Base-by-base conservation (phyloP, 2,888 invertebrate genomes). In the Sinotaia quadrata region DNA sequence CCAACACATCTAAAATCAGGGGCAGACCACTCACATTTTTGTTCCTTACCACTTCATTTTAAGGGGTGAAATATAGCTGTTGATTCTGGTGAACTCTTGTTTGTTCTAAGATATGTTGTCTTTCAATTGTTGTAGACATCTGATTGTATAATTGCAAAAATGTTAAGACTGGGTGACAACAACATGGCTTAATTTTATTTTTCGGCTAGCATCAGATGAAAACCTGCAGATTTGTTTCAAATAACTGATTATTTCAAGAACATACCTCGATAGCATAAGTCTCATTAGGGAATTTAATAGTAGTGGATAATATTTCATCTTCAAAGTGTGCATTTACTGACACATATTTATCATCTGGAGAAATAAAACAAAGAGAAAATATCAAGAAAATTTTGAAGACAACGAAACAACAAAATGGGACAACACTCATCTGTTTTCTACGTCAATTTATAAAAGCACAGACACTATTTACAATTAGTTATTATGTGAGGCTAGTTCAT, bases 231-330 rank as follows among this genome's bases (percentile, higher is more conserved):
- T 47, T 8, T 47, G 10, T 18, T 18, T 18, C 24, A 21, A 47
- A 47, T 52, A 10, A 51, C 10, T 27, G 8, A 57, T 47, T 29
- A 31, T 4, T 29, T 36, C 29, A n/a, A n/a, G n/a, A n/a, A n/a
- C 70, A 66, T 70, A 83, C 83, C 78, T 83, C 83, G 37, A 82
- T 73, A 36, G 77, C 69, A 60, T 78, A 81, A 2, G 76, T 74
- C 27, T 83, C 80, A 33, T 80, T 71, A 36, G 73, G 67, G 8
- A 76, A 79, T 33, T 75, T 67, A 33, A 82, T 79, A 59, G 68
- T 79, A 31, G 79, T 78, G 29, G 76, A 78, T 67, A 81, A 77
- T n/a, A 76, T 47, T 29, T 77, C 78, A 59, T 77, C 78, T 57
- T 82, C 83, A 73, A 72, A 77, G 58, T 76, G 78, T 1, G 80